phyloP scores from a whole-genome alignment of 2,113 vertebrate species.

The Oryzias javanicus region DNA sequence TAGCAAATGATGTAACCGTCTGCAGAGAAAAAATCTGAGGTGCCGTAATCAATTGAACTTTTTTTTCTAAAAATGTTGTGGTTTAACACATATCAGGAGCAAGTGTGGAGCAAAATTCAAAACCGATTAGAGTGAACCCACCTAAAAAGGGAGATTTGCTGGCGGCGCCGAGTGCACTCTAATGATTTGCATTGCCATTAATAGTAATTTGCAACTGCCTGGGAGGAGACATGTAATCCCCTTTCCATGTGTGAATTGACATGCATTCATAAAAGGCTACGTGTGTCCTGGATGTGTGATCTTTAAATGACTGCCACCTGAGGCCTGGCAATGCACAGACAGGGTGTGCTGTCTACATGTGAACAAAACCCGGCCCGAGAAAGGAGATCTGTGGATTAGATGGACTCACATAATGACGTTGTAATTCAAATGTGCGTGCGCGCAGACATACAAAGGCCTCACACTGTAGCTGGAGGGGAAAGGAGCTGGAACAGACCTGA shows the following conservation, averaged over 20 bases:
- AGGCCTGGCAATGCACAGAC: slow-evolving; percentile 64
- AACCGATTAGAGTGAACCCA: slow-evolving; percentile 64
- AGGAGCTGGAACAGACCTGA: slow-evolving; percentile 52
- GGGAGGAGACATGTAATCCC: slow-evolving; percentile 69
- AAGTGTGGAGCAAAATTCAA: slow-evolving; percentile 53
- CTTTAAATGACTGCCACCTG: slow-evolving; percentile 82
- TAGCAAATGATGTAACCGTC: slow-evolving; percentile 51
- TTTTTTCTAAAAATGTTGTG: slow-evolving; percentile 35
- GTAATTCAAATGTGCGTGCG: slow-evolving; percentile 60
- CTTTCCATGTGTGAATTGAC: slow-evolving; percentile 78
- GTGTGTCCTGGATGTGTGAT: slow-evolving; percentile 76
- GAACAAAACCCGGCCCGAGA: slow-evolving; percentile 26
- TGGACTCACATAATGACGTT: slow-evolving; percentile 64
- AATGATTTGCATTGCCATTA: slow-evolving; percentile 77
- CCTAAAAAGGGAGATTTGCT: slow-evolving; percentile 58
- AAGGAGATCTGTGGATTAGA: slow-evolving; percentile 42
- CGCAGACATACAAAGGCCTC: slow-evolving; percentile 41
- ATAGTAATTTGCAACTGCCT: slow-evolving; percentile 74
- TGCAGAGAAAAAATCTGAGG: slow-evolving; percentile 61
- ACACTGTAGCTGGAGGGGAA: slow-evolving; percentile 59
- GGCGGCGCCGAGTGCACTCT: slow-evolving; percentile 55
- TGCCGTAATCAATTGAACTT: slow-evolving; percentile 50
- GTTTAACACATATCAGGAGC: slow-evolving; percentile 48
- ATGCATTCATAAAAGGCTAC: slow-evolving; percentile 66
- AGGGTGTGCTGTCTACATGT: slow-evolving; percentile 55